phyloP scores from a whole-genome alignment of 2,113 vertebrate species.

The Campylomormyrus numenius region DNA sequence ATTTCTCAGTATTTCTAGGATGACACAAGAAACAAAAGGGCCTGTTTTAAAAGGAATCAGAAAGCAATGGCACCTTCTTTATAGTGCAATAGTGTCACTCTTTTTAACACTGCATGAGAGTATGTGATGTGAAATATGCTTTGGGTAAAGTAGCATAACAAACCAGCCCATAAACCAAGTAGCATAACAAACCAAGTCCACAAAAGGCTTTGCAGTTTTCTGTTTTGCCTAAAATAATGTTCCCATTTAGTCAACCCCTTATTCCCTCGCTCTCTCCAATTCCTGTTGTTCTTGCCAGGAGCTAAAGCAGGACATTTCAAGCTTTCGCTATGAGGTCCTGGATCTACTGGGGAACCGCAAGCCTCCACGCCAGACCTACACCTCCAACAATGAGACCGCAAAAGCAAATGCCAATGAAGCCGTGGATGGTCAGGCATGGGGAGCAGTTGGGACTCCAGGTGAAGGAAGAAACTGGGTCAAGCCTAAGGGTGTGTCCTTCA shows the following conservation, averaged over 20 bases:
- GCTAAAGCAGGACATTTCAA: constrained; percentile 96
- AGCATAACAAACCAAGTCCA: neutral
- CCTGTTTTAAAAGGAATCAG: neutral
- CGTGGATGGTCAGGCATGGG: constrained; percentile 43
- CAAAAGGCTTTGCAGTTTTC: neutral
- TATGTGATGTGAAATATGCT: neutral
- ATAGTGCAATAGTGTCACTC: neutral
- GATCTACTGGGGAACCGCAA: constrained; percentile 90
- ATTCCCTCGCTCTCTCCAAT: neutral
- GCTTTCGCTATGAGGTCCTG: constrained; percentile 91
- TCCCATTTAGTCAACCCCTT: neutral
- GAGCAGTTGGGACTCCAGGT: constrained; percentile 14
- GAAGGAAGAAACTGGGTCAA: constrained; percentile 19
- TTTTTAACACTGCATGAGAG: neutral
- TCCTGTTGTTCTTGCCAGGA: constrained; percentile 60
- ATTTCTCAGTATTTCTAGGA: neutral
- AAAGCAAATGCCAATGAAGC: constrained; percentile 53
- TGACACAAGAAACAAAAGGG: neutral
- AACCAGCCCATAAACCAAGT: neutral
- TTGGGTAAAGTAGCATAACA: neutral
- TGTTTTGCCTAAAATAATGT: neutral
- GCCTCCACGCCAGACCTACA: constrained; percentile 72
- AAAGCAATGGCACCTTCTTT: neutral
- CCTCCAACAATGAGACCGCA: constrained; percentile 77
- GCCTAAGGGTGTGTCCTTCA: constrained; percentile 52